A percentile compares a stretch with the other conserved stretches of the same genome.
Conservation (phyloP, 2,113 vertebrate species). For the Gnathonemus longibarbis region DNA sequence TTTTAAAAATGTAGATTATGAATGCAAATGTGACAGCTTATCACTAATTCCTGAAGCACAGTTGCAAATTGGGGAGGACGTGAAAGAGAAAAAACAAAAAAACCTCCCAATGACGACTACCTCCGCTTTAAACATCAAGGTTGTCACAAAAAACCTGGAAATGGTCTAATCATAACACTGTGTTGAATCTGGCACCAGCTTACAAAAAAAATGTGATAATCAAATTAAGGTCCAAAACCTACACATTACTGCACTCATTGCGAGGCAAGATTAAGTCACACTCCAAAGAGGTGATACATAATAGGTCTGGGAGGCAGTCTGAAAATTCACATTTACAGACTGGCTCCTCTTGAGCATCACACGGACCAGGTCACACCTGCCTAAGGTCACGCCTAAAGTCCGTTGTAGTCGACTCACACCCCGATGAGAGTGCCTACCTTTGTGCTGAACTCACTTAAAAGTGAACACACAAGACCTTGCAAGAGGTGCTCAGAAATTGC, state of each 20-base stretch:
- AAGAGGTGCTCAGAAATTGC: conserved; percentile 28
- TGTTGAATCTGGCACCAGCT: neutral
- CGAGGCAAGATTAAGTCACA: neutral
- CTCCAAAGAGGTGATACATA: neutral
- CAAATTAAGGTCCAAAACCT: neutral
- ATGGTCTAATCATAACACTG: neutral
- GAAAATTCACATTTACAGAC: neutral
- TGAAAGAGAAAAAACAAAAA: neutral
- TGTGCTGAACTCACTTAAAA: conserved; percentile 20
- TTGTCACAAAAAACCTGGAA: neutral
- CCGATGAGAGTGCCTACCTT: neutral
- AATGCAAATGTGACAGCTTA: neutral
- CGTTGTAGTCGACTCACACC: neutral
- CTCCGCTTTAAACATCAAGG: neutral
- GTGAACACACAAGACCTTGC: conserved; percentile 41
- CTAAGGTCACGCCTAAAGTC: neutral
- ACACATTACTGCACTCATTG: neutral
- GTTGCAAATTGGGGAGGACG: neutral
- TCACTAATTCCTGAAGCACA: neutral
- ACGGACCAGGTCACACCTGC: conserved; percentile 2
- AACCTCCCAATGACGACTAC: neutral
- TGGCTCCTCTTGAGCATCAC: neutral
- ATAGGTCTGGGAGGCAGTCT: neutral
- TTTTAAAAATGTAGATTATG: neutral
- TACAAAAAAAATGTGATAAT: neutral